Evolutionary conservation across 1,140 invertebrate genomes (phyloP).

Genomic region (Stegodyphus dumicola): DNA sequence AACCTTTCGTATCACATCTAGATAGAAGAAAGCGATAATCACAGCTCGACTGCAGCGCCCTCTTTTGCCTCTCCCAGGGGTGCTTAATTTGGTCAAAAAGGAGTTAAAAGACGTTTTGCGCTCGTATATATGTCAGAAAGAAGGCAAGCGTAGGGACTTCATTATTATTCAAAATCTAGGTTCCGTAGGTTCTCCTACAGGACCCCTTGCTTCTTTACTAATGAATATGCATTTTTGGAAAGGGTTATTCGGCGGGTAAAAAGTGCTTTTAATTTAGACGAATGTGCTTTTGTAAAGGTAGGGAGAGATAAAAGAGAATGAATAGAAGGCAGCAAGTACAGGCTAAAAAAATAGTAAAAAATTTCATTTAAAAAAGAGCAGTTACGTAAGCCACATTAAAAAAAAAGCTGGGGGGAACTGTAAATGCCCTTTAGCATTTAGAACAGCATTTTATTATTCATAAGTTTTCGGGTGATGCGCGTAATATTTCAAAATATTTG

Average conservation of each 20-base stretch:
- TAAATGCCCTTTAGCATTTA: too few species aligned
- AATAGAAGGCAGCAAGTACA: too few species aligned
- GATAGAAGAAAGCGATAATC: conserved; percentile 38
- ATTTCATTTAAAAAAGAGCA: too few species aligned
- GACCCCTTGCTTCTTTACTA: conserved; percentile 17
- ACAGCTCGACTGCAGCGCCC: neutral
- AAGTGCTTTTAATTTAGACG: conserved; percentile 36
- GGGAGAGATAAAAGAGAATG: too few species aligned
- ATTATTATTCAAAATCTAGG: conserved; percentile 56
- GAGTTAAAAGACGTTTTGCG: conserved; percentile 19
- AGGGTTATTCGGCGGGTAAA: conserved; percentile 25
- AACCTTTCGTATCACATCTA: neutral
- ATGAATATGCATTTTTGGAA: conserved; percentile 53
- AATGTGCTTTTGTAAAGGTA: too few species aligned
- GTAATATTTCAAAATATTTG: too few species aligned
- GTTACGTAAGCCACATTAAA: too few species aligned
- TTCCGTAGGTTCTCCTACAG: neutral
- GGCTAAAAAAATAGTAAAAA: too few species aligned
- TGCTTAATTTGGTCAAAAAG: conserved; percentile 52
- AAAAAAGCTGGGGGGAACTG: neutral
- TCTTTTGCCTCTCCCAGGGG: neutral
- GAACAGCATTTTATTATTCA: too few species aligned
- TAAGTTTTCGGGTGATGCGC: too few species aligned
- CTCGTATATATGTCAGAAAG: too few species aligned
- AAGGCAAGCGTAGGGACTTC: neutral